A percentile compares a stretch with the other conserved stretches of the same genome.
Conservation (phyloP, 2,888 invertebrate genomes). For the Drosophila robusta region DNA sequence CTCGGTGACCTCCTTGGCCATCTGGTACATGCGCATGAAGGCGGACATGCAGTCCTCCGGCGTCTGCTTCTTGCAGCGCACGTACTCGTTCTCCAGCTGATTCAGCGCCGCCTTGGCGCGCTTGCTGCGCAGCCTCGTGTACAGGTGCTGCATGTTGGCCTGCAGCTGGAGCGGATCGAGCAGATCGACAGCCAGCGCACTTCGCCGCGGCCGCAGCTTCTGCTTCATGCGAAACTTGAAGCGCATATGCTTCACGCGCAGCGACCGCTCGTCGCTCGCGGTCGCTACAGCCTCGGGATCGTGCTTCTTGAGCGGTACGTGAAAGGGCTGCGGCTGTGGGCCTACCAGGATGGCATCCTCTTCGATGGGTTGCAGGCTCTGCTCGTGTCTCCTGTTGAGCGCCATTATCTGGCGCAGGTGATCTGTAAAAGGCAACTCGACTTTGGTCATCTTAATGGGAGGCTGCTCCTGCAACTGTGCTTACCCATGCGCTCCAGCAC, state of each 20-base stretch:
- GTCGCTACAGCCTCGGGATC: constrained; percentile 9
- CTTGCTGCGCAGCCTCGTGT: constrained; percentile 76
- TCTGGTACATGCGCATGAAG: constrained; percentile 81
- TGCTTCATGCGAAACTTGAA: constrained; percentile 51
- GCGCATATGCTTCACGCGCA: constrained; percentile 57
- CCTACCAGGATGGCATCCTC: constrained; percentile 38
- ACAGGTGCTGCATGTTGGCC: constrained; percentile 70
- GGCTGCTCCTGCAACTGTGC: not conserved
- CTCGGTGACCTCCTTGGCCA: constrained; percentile 81
- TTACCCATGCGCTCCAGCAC: constrained; percentile 77
- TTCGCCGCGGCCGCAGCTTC: constrained; percentile 41
- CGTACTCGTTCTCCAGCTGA: constrained; percentile 76
- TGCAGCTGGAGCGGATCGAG: constrained; percentile 74
- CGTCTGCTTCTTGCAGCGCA: constrained; percentile 78
- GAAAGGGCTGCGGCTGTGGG: constrained; percentile 50
- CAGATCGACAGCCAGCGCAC: constrained; percentile 36
- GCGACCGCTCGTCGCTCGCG: constrained; percentile 37
- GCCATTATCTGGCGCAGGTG: constrained; percentile 63
- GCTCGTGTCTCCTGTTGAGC: constrained; percentile 56
- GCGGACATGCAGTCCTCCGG: constrained; percentile 77
- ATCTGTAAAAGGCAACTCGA: constrained; percentile 44
- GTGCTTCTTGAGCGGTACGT: constrained; percentile 26
- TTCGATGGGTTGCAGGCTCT: constrained; percentile 42
- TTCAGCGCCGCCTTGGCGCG: constrained; percentile 71
- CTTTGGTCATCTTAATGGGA: not conserved